Base-by-base conservation (phyloP, 2,113 vertebrate genomes). In the Parus major region DNA sequence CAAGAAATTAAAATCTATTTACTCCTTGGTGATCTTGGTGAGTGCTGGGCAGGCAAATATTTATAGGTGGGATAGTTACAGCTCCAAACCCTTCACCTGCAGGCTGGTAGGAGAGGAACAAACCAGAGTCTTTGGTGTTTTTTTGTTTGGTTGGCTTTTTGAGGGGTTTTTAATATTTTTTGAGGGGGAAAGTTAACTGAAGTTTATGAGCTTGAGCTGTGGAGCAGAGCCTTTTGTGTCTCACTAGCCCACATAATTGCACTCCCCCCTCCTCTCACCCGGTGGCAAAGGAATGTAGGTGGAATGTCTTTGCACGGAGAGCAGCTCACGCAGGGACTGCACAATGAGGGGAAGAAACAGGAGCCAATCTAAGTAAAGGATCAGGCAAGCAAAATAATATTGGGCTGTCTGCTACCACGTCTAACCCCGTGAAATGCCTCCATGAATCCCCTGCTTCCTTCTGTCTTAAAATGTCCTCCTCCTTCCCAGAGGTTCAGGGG, bases 261-360 rank as follows among this genome's bases (percentile, higher is more conserved):
- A 6, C 60, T 93, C 64, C 90, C 86, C 92, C 91, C 90, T 73
- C 53, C 68, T 64, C 87, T 41, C 89, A 81, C 9, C 91, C 86
- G 81, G 93, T 93, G 66, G 81, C 78, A 95, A 88, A 97, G 95
- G 96, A 98, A 97, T 97, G 96, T 97, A 97, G 96, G 97, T 97
- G 96, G 97, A 97, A 95, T 96, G 92, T 50, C 55, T 95, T 80
- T 86, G 41, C 92, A 77, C 60, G 69, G 93, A 94, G 94, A 86
- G 72, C 90, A 29, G 95, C 93, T 95, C 96, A 78, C 15, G 8
- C 69, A 80, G 96, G 96, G 96, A 27, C 79, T 96, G 25, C 93
- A 92, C 94, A 97, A 95, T 88, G 82, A 95, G 77, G 84, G 86
- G 75, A 75, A 94, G 81, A 83, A 89, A 82, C 87, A 94, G 79